Base-by-base conservation (phyloP, 2,797 vertebrate genomes). In the Chelmon rostratus region DNA sequence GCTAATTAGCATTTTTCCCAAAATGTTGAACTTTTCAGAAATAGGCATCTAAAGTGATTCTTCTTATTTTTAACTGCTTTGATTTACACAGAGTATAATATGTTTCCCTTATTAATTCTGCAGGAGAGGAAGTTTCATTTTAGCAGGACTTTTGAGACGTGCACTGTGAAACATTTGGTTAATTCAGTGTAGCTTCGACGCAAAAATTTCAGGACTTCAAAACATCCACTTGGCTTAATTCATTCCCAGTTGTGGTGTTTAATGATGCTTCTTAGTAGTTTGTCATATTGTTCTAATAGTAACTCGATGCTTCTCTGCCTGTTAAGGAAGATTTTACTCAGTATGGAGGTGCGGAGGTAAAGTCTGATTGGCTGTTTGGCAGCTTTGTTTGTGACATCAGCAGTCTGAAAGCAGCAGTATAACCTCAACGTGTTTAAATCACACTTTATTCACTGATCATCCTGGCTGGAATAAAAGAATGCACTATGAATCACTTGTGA, bases 371-470 rank as follows among this genome's bases (percentile, higher is more conserved):
- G 18, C 52, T 65, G 47, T 53, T 57, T 57, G 76, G 73, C 75
- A 73, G 40, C 50, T 68, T 54, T 57, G 63, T 58, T 69, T 56
- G 56, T 42, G 35, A 59, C 33, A 19, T 40, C 54, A 64, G 52
- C 49, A 4, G 23, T 2, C n/a, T 23, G n/a, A n/a, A n/a, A n/a
- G 28, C 69, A 72, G 49, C 33, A 38, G 31, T 67, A 59, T n/a
- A 44, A 62, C 12, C 25, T 72, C 1, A 40, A 11, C 38, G 21
- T 63, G 53, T 57, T 61, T 38, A 33, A 11, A 31, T 53, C 46
- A 37, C 21, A 44, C 3, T 52, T 46, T 38, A 38, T 38, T 35
- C 65, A 52, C 61, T 53, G 38, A 15, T 44, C 9, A 19, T 66
- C 25, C 58, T 12, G 40, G 16, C 25, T 35, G 23, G 33, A 58